Evolutionary conservation across 2,888 invertebrate genomes (phyloP).

Genomic region (Xestia c-nigrum): DNA sequence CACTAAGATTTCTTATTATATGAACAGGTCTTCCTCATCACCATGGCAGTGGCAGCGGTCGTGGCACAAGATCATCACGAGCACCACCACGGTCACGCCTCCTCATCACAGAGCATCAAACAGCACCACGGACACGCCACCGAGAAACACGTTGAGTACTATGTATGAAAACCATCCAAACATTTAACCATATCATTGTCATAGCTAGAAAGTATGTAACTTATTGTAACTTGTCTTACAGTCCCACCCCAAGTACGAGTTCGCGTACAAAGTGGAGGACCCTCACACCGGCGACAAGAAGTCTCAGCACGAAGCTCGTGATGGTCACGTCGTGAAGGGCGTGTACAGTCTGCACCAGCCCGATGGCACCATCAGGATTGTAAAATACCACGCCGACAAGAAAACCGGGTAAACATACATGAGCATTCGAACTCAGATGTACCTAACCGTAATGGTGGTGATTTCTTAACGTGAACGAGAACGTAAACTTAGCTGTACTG

Average conservation of each 20-base stretch:
- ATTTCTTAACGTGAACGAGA: too few species aligned
- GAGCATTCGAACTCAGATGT: too few species aligned
- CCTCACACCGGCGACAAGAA: constrained; percentile 35
- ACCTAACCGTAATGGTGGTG: too few species aligned
- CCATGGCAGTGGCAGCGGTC: neutral
- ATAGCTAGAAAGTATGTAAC: too few species aligned
- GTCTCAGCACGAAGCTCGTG: constrained; percentile 26
- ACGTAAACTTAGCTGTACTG: too few species aligned
- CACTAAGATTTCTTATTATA: neutral
- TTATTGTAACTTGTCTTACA: too few species aligned
- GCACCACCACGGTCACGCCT: constrained; percentile 65
- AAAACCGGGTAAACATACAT: too few species aligned
- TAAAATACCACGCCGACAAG: too few species aligned
- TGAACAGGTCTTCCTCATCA: constrained; percentile 22
- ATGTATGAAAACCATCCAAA: constrained; percentile 10
- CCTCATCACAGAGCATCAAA: constrained; percentile 11
- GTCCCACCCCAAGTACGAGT: too few species aligned
- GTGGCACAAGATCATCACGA: constrained; percentile 27
- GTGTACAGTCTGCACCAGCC: too few species aligned
- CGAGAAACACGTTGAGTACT: constrained; percentile 59
- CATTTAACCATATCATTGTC: too few species aligned
- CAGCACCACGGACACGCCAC: constrained; percentile 71
- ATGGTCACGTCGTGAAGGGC: constrained; percentile 6
- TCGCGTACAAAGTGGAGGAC: constrained; percentile 22
- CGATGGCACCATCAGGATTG: too few species aligned